These are phyloP conservation scores for Troglohyphantes excavatus DNA, from an alignment of 2,888 invertebrate species.

Conservation along the genomic window DNA sequence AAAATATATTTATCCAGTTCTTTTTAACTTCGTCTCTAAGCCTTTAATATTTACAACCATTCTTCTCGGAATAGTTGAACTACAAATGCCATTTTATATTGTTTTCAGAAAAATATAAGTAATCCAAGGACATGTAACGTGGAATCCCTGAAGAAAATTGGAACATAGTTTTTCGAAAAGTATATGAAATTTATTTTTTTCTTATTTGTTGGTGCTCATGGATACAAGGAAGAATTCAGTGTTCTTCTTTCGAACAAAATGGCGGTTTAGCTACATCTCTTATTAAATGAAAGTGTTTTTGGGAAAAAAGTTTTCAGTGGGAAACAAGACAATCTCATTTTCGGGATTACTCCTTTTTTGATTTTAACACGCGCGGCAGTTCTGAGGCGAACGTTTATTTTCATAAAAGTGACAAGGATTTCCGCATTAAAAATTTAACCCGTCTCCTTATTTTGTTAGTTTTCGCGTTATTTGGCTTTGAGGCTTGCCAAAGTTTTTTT, in stretches of 20 bases:
- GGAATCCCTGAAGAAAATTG: neutral
- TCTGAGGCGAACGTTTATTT: slow-evolving; percentile 28
- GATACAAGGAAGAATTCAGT: neutral
- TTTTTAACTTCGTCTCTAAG: neutral
- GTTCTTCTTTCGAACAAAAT: slow-evolving; percentile 1
- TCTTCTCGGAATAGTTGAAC: neutral
- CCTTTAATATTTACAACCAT: neutral
- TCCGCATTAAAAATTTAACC: slow-evolving; percentile 38
- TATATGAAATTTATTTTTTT: neutral
- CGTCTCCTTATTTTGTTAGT: neutral
- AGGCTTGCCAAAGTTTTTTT: neutral
- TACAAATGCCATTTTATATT: neutral
- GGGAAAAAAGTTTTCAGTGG: neutral
- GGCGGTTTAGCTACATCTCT: neutral
- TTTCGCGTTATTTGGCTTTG: neutral
- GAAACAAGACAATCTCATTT: slow-evolving; percentile 40
- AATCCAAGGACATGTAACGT: neutral
- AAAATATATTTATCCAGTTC: too few relatives aligned
- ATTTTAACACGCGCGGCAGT: slow-evolving; percentile 3
- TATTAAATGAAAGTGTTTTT: slow-evolving; percentile 40
- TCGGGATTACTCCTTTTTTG: slow-evolving; percentile 8
- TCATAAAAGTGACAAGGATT: slow-evolving; percentile 33
- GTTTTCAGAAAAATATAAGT: neutral
- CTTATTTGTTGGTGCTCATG: neutral
- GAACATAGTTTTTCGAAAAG: slow-evolving; percentile 1